Percentiles rank a stretch among this genome's conserved stretches.
Evolutionary conservation across 2,113 vertebrate species (phyloP).

Genomic region (Pluvialis apricaria): DNA sequence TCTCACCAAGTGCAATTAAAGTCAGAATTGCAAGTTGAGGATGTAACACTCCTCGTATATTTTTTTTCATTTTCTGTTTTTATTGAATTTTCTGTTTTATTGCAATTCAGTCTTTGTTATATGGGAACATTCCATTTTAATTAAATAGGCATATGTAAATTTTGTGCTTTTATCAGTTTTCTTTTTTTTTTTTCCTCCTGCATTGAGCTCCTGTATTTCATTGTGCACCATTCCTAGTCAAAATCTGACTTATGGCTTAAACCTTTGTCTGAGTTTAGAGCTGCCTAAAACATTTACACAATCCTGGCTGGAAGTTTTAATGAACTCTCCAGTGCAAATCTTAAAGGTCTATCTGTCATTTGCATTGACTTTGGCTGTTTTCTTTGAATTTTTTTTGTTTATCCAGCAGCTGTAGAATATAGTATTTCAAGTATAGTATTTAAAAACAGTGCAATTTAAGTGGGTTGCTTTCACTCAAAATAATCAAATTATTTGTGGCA

Average conservation of each 20-base stretch:
- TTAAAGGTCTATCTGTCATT: background rate
- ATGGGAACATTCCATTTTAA: background rate
- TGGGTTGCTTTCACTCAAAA: background rate
- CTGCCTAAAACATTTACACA: background rate
- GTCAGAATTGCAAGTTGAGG: background rate
- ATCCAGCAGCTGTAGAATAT: background rate
- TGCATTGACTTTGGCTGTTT: background rate
- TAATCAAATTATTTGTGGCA: background rate
- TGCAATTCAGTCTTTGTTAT: background rate
- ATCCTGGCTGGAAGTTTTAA: background rate
- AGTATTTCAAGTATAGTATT: background rate
- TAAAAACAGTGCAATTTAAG: background rate
- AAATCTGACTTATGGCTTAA: background rate
- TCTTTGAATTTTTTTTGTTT: background rate
- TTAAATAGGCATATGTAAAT: background rate
- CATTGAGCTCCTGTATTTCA: background rate
- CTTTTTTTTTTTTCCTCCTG: background rate
- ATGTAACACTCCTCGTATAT: background rate
- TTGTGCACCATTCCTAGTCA: background rate
- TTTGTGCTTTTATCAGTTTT: background rate
- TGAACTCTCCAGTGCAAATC: background rate
- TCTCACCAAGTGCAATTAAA: background rate
- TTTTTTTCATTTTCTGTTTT: background rate
- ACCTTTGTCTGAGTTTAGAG: background rate
- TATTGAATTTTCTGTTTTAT: background rate